Base-by-base conservation (phyloP, 2,797 vertebrate species). In the Arrhamphus sclerolepis region DNA sequence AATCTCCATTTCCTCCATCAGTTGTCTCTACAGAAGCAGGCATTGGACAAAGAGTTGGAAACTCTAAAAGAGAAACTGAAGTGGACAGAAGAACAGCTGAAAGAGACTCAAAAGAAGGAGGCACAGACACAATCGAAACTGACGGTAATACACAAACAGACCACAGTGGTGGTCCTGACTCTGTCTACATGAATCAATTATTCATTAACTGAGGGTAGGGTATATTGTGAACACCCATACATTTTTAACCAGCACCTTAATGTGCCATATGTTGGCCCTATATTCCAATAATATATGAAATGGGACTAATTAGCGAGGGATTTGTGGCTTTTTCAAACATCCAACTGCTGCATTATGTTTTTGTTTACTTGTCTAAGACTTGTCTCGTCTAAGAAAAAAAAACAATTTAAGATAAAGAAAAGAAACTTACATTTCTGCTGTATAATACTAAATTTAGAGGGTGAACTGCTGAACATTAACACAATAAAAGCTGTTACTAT, bases 21-120 rank as follows among this genome's bases (percentile, higher is more conserved):
- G 93, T 64, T 93, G 80, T 85, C 85, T 70, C 73, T 90, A 22
- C 92, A 93, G 87, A 94, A 93, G 63, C 92, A 93, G 67, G 56
- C 44, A 0, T 17, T 91, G 75, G 88, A 93, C 31, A 90, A 87
- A 65, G 93, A 94, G 49, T 24, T 93, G 72, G 90, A 93, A 13
- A 68, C 72, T 16, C 52, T 90, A 41, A 92, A 89, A 63, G 89
- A 86, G 59, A 92, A 89, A 59, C 80, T 93, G 21, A 92, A 89
- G 77, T 93, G 87, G 87, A 91, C 85, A 0, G 90, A 94, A 52
- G 85, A 64, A 28, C 90, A 94, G 66, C 81, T 94, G 48, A 82
- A 84, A 60, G 91, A 90, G 24, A 89, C 87, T 67, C 90, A 92
- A 74, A 93, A 89, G 72, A 91, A 71, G 66, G 90, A 92, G 62